These are phyloP conservation scores for Saguinus midas DNA, from an alignment of 2,113 vertebrate species.

Conservation along the genomic window DNA sequence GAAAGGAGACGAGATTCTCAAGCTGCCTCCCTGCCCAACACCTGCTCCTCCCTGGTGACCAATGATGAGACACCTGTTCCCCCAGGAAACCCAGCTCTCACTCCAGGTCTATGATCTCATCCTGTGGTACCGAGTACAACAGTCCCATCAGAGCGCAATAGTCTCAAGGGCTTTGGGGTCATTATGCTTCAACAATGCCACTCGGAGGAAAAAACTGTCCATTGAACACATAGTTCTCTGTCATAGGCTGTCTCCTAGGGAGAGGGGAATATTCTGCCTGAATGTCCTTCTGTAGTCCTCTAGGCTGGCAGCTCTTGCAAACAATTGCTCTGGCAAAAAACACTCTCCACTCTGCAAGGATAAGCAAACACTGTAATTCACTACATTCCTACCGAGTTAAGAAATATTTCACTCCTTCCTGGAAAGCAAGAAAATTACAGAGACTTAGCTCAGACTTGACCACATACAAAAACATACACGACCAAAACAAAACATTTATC, in stretches of 20 bases:
- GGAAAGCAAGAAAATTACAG: background rate
- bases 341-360: background rate
- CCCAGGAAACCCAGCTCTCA: background rate
- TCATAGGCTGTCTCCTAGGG: background rate
- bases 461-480: background rate
- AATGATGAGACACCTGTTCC: background rate
- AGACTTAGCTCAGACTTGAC: background rate
- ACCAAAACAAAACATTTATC: background rate
- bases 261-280: background rate
- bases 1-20: background rate
- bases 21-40: background rate
- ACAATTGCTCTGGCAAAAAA: background rate
- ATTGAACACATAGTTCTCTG: accelerated
- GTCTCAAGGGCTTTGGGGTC: background rate
- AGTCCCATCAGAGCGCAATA: background rate
- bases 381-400: background rate
- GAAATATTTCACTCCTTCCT: background rate
- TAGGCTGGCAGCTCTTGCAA: background rate
- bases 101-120: background rate
- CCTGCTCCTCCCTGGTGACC: background rate
- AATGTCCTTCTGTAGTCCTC: background rate
- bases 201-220: background rate
- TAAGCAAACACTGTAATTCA: background rate
- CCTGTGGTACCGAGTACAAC: no score
- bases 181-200: background rate